phyloP scores from a whole-genome alignment of 2,113 vertebrate genomes.

The Oenanthe oenanthe region DNA sequence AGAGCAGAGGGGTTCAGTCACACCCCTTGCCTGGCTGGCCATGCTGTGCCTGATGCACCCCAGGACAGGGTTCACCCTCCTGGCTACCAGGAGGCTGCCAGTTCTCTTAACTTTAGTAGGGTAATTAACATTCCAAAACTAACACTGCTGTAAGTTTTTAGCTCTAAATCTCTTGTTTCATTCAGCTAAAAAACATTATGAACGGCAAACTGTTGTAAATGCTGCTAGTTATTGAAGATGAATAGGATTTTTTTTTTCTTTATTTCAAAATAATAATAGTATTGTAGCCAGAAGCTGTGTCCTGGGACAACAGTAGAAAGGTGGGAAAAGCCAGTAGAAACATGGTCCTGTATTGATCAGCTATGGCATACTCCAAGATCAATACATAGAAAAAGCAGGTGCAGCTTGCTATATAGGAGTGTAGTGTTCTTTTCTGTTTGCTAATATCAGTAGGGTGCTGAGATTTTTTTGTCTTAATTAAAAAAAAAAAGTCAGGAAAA shows the following conservation, averaged over 20 bases:
- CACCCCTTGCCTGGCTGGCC: rapidly evolving
- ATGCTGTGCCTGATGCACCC: not conserved
- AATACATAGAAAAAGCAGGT: not conserved
- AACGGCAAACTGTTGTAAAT: not conserved
- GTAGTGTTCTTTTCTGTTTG: not conserved
- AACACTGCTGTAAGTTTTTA: not conserved
- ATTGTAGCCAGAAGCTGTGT: not conserved
- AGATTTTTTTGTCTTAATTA: not conserved
- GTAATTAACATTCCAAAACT: not conserved
- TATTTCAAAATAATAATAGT: not conserved
- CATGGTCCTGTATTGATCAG: not conserved
- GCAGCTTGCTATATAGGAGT: not conserved
- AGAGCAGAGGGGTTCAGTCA: not conserved
- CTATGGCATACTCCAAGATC: not conserved
- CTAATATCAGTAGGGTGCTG: not conserved
- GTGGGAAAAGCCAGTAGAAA: not conserved
- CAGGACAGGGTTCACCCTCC: rapidly evolving
- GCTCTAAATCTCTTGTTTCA: not conserved
- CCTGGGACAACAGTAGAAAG: not conserved
- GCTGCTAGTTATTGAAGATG: not conserved
- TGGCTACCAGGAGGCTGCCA: not conserved
- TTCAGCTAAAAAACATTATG: not conserved
- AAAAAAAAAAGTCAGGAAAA: not conserved
- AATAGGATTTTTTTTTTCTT: not conserved
- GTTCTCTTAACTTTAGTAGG: not conserved